Evolutionary conservation across 2,113 vertebrate genomes (phyloP).

Genomic region (Pollimyrus isidori): DNA sequence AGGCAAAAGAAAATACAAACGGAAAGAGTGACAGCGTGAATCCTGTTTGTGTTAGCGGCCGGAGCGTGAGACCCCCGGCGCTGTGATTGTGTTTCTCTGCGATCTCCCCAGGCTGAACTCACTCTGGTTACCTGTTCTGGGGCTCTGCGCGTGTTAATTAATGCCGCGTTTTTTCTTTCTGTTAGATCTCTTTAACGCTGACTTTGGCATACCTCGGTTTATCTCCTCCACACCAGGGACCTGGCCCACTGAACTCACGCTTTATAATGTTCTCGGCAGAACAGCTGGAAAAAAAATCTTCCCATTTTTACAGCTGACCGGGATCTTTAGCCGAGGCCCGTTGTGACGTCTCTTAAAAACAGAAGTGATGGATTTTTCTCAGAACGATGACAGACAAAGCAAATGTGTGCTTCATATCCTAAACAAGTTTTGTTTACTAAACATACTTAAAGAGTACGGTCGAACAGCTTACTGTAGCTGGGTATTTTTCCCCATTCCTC

Average conservation of each 20-base stretch:
- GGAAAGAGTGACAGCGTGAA: neutral
- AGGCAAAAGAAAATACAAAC: neutral
- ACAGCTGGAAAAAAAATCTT: conserved; percentile 6
- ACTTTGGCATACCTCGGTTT: conserved; percentile 36
- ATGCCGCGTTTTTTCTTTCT: conserved; percentile 46
- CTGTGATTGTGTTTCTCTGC: neutral
- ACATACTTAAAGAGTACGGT: neutral
- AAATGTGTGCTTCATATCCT: neutral
- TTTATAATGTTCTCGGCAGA: conserved; percentile 11
- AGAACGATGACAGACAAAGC: neutral
- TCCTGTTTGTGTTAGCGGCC: neutral
- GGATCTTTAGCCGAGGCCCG: neutral
- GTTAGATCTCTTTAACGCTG: conserved; percentile 50
- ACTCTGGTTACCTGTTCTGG: neutral
- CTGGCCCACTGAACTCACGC: neutral
- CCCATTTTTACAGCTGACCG: conserved; percentile 5
- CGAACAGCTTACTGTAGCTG: neutral
- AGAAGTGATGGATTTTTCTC: neutral
- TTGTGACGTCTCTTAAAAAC: neutral
- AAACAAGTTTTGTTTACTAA: neutral
- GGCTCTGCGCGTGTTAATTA: neutral
- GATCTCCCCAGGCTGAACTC: neutral
- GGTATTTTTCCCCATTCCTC: neutral
- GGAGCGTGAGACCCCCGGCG: neutral
- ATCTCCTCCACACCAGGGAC: neutral